Evolutionary conservation across 2,797 vertebrate species (phyloP), one percentile per base, ranked within the genome.

Genomic region (Pachyuromys duprasi): DNA sequence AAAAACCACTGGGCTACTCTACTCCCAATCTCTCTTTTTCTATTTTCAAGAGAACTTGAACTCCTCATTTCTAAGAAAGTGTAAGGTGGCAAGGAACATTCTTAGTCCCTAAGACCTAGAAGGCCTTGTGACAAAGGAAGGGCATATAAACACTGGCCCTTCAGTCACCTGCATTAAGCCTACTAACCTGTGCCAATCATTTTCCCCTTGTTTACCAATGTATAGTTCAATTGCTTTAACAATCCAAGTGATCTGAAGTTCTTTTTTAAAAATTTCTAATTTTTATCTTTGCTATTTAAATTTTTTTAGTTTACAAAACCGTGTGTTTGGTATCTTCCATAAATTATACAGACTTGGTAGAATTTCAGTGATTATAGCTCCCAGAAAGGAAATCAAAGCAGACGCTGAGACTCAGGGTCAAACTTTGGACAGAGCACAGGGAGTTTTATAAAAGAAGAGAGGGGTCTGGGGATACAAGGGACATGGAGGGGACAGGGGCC

Each of bases 211-310:
- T 70, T 93, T 87, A 82, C 86, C 45, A 81, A 45, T 28, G 20
- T 33, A 69, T 63, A 62, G 28, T 96, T 89, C 86, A 60, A 95
- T 3, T 62, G 24, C 76, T 78, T 91, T 92, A 86, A 53, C 65
- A 90, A 95, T 76, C 33, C 33, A 76, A 81, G 17, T 80, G 24
- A 91, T 45, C 55, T 89, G n/a, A 67, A 36, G 36, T 90, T 75
- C 24, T 78, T 33, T 42, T 90, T 88, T 89, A 20, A 82, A 57
- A 57, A 57, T n/a, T 8, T 49, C 49, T 49, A 49, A 49, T 49
- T 49, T 49, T 49, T 49, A 49, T 49, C 88, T 75, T 96, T 89
- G 4, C 80, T 89, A 94, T 93, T 74, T 63, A 2, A 24, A 57
- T 53, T 0, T 26, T 42, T 2, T 62, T 67, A 57, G 53, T 92